Base-by-base conservation (phyloP, 2,888 invertebrate species). In the Eulithis prunata region DNA sequence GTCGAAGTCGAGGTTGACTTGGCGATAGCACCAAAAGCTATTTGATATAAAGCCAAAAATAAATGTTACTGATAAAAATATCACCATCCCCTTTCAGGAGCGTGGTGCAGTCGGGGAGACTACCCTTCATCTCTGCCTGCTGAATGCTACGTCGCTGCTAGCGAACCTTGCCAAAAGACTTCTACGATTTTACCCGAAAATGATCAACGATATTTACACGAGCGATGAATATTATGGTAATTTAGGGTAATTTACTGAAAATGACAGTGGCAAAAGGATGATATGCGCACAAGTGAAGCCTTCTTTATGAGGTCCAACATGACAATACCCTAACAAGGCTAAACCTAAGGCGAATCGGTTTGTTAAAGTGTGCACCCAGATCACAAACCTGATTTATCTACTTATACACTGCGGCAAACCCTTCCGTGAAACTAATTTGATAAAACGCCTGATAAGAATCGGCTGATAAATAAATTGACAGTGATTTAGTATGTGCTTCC, bases 51-150 rank as follows among this genome's bases (percentile, higher is more conserved):
- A 45, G 43, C 3, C 4, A 11, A 1, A 0, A 4, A 1, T 4
- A 45, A 45, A 0, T 45, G n/a, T 45, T 12, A 45, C 12, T 45
- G n/a, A 21, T 21, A 21, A 32, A 32, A 32, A 32, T n/a, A 12
- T 12, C 3, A 4, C n/a, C 2, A 13, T 47, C 4, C 8, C 10
- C 58, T 61, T 94, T 51, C 94, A 97, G 93, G 96, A 98, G 84
- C 94, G 98, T 61, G 99, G 99, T 0, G 98, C 98, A 2, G 99
- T 99, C 0, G 99, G 99, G 0, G 99, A 99, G 91, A 97, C 98
- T 0, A 96, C 98, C 70, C 93, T 99, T 12, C 99, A 99, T 87
- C 93, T 99, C 41, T 99, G 99, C 82, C 93, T 99, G 63, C 93
- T 99, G 36, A 97, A 98, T 79, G 98, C 98, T 0, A 97, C 98